Evolutionary conservation across 1,140 invertebrate species (phyloP).

Genomic region (Trichonephila clavata): DNA sequence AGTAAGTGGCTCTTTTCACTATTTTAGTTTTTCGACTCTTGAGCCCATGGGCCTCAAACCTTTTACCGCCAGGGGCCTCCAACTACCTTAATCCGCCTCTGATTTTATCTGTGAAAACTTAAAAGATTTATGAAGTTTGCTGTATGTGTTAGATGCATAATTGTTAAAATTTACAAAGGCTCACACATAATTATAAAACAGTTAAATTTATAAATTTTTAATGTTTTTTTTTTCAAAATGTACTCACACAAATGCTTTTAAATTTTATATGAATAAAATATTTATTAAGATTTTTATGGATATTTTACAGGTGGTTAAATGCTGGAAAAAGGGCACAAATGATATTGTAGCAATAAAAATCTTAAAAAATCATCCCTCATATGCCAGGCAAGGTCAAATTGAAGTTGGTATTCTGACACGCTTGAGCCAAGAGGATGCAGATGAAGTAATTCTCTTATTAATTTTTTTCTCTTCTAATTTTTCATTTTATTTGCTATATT

Average conservation of each 20-base stretch:
- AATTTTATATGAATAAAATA: background rate
- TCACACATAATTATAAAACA: background rate
- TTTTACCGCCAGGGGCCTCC: too few species aligned
- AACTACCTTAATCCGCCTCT: too few species aligned
- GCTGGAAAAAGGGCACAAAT: conserved; percentile 99
- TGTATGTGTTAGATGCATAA: too few species aligned
- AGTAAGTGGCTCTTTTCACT: too few species aligned
- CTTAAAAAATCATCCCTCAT: conserved; percentile 99
- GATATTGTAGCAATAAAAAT: conserved; percentile 99
- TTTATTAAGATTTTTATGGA: background rate
- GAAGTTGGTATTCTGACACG: conserved; percentile 98
- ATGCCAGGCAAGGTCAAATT: conserved; percentile 99
- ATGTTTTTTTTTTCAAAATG: background rate
- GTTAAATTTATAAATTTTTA: background rate
- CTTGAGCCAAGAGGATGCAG: conserved; percentile 99
- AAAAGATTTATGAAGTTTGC: too few species aligned
- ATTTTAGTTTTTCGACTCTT: too few species aligned
- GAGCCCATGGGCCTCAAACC: too few species aligned
- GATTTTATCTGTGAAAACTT: too few species aligned
- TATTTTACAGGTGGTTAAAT: conserved; percentile 93
- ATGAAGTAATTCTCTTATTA: conserved; percentile 81
- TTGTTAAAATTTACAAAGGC: too few species aligned
- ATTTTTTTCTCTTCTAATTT: background rate
- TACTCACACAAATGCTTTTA: background rate
- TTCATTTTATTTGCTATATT: too few species aligned